phyloP scores from a whole-genome alignment of 1,140 invertebrate species.

The Eciton burchellii region DNA sequence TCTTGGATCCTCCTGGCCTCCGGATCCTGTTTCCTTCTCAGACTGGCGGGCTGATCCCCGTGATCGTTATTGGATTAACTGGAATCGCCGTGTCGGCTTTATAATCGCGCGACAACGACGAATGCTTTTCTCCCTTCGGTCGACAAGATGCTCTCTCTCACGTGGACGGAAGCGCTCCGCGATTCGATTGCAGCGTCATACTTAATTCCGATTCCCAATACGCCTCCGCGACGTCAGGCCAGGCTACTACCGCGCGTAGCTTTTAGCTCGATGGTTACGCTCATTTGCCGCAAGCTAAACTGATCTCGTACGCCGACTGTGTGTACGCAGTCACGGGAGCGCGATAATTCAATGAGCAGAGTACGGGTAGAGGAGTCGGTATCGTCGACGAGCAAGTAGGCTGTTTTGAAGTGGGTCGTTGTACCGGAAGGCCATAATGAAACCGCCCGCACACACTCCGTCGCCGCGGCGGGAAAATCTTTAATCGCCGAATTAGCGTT shows the following conservation, averaged over 20 bases:
- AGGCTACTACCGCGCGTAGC: slow-evolving; percentile 32
- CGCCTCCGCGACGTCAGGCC: not conserved
- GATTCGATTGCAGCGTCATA: slow-evolving; percentile 27
- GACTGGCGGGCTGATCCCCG: not conserved
- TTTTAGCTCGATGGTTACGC: slow-evolving; percentile 53
- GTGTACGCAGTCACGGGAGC: slow-evolving; percentile 43
- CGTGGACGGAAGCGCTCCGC: not conserved
- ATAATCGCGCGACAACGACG: not conserved
- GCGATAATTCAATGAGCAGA: slow-evolving; percentile 60
- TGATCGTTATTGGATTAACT: not conserved
- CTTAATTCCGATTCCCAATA: slow-evolving; percentile 30
- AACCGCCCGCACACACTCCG: slow-evolving; percentile 35
- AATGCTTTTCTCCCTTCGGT: slow-evolving; percentile 25
- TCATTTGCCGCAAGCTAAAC: slow-evolving; percentile 51
- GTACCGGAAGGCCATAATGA: slow-evolving; percentile 59
- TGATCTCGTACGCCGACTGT: slow-evolving; percentile 46
- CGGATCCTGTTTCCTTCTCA: not conserved
- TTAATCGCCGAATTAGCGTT: slow-evolving; percentile 56
- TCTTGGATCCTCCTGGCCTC: too few relatives aligned
- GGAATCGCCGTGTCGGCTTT: slow-evolving; percentile 5
- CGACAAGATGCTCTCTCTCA: slow-evolving; percentile 10
- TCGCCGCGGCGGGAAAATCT: slow-evolving; percentile 38
- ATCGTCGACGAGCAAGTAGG: slow-evolving; percentile 49
- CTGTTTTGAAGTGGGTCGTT: slow-evolving; percentile 59
- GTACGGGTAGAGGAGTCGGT: slow-evolving; percentile 35